Evolutionary conservation across 2,113 vertebrate species (phyloP).

Genomic region (Carassius auratus): DNA sequence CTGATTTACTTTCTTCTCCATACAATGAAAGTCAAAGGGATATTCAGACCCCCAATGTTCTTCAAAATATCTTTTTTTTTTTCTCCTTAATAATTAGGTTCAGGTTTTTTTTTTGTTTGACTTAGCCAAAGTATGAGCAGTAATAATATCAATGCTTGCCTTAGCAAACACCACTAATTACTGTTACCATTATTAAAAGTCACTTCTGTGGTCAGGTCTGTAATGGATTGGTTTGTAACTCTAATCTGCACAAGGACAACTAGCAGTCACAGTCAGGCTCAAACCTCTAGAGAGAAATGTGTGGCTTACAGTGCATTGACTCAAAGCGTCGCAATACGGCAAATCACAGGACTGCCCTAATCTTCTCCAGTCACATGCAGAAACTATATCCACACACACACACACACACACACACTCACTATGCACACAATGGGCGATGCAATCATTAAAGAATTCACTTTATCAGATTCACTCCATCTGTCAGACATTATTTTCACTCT

Average conservation of each 20-base stretch:
- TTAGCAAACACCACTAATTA: conserved; percentile 2
- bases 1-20: not conserved
- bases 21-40: not conserved
- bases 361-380: conserved; percentile 33
- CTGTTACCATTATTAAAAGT: not conserved
- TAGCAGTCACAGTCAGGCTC: not conserved
- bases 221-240: conserved; percentile 30
- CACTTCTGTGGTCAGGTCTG: not conserved
- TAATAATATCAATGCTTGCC: not conserved
- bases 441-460: conserved; percentile 14
- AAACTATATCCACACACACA: conserved; percentile 17
- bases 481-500: not conserved
- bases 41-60: not conserved
- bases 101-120: not conserved
- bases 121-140: not conserved
- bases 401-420: conserved; percentile 8
- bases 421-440: not conserved
- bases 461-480: not conserved
- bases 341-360: not conserved
- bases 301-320: conserved; percentile 43
- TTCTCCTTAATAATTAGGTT: not conserved
- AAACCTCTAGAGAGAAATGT: conserved; percentile 28
- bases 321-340: conserved; percentile 24
- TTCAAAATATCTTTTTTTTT: not conserved
- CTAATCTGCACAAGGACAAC: not conserved